phyloP scores from a whole-genome alignment of 1,140 invertebrate genomes.

The Drosophila punjabiensis region DNA sequence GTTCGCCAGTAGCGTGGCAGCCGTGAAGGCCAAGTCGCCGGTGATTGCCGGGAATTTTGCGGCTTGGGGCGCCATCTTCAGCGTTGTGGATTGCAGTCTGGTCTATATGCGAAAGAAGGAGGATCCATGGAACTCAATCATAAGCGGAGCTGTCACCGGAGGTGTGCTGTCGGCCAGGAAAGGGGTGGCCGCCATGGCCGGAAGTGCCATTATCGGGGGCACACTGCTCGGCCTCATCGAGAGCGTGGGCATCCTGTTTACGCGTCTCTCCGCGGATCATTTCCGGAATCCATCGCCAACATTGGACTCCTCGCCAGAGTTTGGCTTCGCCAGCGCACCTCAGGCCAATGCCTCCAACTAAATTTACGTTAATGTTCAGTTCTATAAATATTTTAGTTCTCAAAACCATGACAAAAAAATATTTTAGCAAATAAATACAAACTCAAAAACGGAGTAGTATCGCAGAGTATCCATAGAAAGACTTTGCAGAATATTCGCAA shows the following conservation, averaged over 20 bases:
- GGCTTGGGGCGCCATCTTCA: constrained; percentile 98
- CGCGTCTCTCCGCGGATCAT: constrained; percentile 94
- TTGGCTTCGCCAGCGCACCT: not conserved
- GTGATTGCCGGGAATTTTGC: constrained; percentile 97
- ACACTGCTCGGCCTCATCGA: constrained; percentile 98
- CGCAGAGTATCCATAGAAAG: not conserved
- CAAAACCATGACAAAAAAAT: not conserved
- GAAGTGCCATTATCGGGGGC: constrained; percentile 98
- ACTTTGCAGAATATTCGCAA: not conserved
- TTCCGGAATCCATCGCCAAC: constrained; percentile 89
- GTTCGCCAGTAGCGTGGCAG: constrained; percentile 91
- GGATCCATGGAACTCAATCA: constrained; percentile 99
- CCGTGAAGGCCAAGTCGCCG: constrained; percentile 95
- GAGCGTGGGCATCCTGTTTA: constrained; percentile 97
- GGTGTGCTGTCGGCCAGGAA: constrained; percentile 97
- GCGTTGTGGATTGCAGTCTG: constrained; percentile 98
- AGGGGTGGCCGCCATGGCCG: constrained; percentile 96
- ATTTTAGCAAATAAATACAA: not conserved
- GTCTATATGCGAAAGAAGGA: constrained; percentile 98
- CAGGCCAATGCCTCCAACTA: constrained; percentile 31
- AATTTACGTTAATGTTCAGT: constrained; percentile 5
- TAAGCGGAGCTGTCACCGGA: constrained; percentile 97
- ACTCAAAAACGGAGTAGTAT: not conserved
- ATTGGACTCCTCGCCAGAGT: not conserved
- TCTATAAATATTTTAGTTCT: not conserved